Percentiles rank a stretch among this genome's conserved stretches.
Conservation (phyloP, 2,113 vertebrate species). For the western clawed frog (Xenopus tropicalis) region DNA sequence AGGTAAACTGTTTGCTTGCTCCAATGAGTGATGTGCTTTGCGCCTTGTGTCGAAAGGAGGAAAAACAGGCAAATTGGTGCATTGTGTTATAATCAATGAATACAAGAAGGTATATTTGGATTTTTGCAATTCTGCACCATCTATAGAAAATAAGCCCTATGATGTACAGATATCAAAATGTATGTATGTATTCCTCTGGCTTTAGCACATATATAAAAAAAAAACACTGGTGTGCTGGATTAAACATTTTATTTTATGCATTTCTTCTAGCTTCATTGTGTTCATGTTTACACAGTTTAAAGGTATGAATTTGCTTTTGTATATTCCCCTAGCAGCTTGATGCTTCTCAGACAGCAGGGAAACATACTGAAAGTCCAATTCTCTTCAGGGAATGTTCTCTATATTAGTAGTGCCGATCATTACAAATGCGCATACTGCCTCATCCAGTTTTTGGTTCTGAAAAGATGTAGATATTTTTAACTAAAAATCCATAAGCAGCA, state of each 20-base stretch:
- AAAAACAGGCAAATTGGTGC: too few relatives aligned
- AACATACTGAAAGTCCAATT: not conserved
- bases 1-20: too few relatives aligned
- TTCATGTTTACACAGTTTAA: not conserved
- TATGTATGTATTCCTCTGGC: too few relatives aligned
- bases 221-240: too few relatives aligned
- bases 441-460: not conserved
- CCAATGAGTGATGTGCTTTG: too few relatives aligned
- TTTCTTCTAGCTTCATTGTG: not conserved
- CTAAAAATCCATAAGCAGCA: not conserved
- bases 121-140: too few relatives aligned
- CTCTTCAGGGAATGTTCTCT: constrained; percentile 1
- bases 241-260: not conserved
- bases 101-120: too few relatives aligned
- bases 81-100: too few relatives aligned
- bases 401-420: not conserved
- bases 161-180: too few relatives aligned
- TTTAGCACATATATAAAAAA: too few relatives aligned
- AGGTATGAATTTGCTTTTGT: constrained; percentile 4
- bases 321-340: not conserved
- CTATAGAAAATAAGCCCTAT: too few relatives aligned
- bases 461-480: constrained; percentile 1
- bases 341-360: constrained; percentile 2
- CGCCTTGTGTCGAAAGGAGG: too few relatives aligned
- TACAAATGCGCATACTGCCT: not conserved